These are phyloP conservation scores for Chorisops tibialis DNA, from an alignment of 2,888 invertebrate species.

Conservation along the genomic window DNA sequence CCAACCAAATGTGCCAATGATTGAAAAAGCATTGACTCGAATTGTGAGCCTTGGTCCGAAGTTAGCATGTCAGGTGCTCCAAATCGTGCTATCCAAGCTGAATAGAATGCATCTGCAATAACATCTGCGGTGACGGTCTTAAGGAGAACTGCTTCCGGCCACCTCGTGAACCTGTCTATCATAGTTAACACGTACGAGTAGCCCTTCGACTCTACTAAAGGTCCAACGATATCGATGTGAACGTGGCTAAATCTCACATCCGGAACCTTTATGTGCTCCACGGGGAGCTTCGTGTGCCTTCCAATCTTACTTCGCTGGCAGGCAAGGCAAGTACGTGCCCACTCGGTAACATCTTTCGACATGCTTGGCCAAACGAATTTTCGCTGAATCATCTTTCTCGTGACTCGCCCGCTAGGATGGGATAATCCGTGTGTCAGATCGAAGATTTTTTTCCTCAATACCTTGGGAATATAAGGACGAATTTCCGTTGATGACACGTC, in stretches of 20 bases:
- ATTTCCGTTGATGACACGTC: constrained; percentile 23
- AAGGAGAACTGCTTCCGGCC: constrained; percentile 7
- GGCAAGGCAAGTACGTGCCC: not conserved
- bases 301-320: constrained; percentile 8
- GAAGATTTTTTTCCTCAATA: constrained; percentile 27
- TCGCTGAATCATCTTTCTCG: constrained; percentile 17
- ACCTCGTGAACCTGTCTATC: constrained; percentile 13
- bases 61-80: not conserved
- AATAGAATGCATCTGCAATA: not conserved
- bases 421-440: constrained; percentile 30
- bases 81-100: not conserved
- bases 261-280: not conserved
- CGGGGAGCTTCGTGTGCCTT: not conserved
- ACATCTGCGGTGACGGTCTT: not conserved
- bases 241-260: constrained; percentile 32
- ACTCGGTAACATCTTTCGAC: not conserved
- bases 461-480: constrained; percentile 32
- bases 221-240: constrained; percentile 44
- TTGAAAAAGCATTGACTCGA: not conserved
- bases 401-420: constrained; percentile 10
- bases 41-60: not conserved
- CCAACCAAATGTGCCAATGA: not conserved
- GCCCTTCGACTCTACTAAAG: constrained; percentile 37
- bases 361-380: constrained; percentile 23
- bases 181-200: not conserved